Evolutionary conservation across 2,888 invertebrate genomes (phyloP).

Genomic region (Eupsilia transversa): DNA sequence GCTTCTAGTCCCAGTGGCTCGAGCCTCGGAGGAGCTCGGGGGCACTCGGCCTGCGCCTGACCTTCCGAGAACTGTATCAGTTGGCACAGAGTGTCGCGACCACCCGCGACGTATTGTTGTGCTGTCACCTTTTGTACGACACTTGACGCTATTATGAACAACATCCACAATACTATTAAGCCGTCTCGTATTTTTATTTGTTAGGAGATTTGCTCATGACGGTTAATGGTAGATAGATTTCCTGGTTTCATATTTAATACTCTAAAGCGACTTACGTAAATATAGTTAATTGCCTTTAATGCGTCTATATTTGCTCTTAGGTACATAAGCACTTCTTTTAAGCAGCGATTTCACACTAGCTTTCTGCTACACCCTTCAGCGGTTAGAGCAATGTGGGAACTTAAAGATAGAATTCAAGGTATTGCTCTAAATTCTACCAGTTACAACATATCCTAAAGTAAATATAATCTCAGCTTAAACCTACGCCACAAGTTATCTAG

Average conservation of each 20-base stretch:
- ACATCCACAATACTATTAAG: conserved; percentile 74
- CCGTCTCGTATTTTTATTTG: conserved; percentile 70
- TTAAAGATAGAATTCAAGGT: background rate
- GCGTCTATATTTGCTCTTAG: background rate
- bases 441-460: background rate
- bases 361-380: background rate
- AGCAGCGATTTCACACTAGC: background rate
- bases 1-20: conserved; percentile 78
- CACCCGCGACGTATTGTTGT: conserved; percentile 86
- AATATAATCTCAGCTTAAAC: background rate
- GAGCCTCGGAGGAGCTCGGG: conserved; percentile 54
- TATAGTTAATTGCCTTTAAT: conserved; percentile 8
- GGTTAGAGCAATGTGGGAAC: background rate
- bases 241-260: conserved; percentile 17
- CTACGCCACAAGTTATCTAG: conserved; percentile 4
- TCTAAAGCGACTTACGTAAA: conserved; percentile 7
- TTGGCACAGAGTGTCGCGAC: conserved; percentile 76
- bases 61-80: conserved; percentile 86
- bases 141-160: conserved; percentile 74
- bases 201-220: conserved; percentile 60
- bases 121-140: conserved; percentile 78
- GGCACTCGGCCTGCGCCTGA: conserved; percentile 72
- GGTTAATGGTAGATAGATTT: conserved; percentile 54
- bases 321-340: background rate
- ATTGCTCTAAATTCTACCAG: conserved; percentile 1